Base-by-base conservation (phyloP, 2,888 invertebrate species). In the Nowickia ferox region DNA sequence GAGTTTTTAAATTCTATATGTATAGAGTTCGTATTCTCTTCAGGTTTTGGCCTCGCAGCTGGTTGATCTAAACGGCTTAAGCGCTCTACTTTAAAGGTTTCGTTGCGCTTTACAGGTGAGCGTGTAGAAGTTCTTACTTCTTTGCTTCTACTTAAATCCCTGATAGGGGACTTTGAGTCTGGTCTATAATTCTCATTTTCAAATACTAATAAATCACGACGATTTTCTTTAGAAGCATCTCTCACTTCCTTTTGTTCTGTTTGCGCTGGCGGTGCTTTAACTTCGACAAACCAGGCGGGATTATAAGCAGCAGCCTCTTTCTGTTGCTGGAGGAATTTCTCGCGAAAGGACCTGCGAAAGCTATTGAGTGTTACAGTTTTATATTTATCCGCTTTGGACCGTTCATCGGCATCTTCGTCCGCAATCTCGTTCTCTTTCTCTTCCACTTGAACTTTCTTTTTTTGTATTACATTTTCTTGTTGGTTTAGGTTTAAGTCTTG, bases 281-380 rank as follows among this genome's bases (percentile, higher is more conserved):
- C 93, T 84, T 92, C 91, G 8, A 93, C 92, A 84, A 93, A 93
- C 93, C 93, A 93, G 74, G 93, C 88, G 42, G 93, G 93, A 89
- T 92, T 92, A 65, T 93, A 89, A 0, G 91, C 90, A 6, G 90
- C 89, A 6, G 90, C 89, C 19, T 92, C 90, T 17, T 91, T 91
- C 48, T 91, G 90, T 55, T 91, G 89, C 17, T 91, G 88, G 66
- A 92, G 72, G 75, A 93, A 89, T 40, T 90, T 90, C 8, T 93
- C 92, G 1, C 92, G 90, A 86, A 93, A 93, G 0, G 93, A 92
- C 84, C 91, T 92, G 13, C 92, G 92, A 76, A 92, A 92, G 71
- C 92, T 92, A 63, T 91, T 93, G 9, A 93, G 65, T 0, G 93
- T 93, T 9, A 93, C 89, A 1, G 93, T 93, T 82, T 90, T 91